These are phyloP conservation scores for Trissolcus japonicus DNA, from an alignment of 2,888 invertebrate species.

Conservation along the genomic window DNA sequence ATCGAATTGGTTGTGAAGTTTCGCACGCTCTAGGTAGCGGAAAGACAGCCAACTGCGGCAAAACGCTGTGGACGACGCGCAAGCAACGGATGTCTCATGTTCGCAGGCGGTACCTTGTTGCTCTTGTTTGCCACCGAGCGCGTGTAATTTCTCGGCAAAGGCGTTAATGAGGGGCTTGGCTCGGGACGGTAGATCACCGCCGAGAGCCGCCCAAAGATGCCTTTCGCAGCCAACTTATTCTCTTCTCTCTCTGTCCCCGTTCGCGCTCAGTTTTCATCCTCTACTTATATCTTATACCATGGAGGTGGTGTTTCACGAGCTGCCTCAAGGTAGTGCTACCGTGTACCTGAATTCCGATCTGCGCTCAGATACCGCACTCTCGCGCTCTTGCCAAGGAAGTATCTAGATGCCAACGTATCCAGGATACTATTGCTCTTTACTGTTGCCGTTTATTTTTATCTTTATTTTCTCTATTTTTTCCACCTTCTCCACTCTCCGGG, in stretches of 20 bases:
- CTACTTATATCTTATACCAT: slow-evolving; percentile 57
- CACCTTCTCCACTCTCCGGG: slow-evolving; percentile 7
- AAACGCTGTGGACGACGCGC: slow-evolving; percentile 36
- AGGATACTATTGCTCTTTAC: slow-evolving; percentile 65
- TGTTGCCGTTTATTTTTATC: slow-evolving; percentile 37
- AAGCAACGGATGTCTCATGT: slow-evolving; percentile 63
- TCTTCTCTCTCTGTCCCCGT: slow-evolving; percentile 45
- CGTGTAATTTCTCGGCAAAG: slow-evolving; percentile 76
- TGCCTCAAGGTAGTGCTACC: slow-evolving; percentile 73
- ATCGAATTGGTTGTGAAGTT: slow-evolving; percentile 65
- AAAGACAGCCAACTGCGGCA: slow-evolving; percentile 51
- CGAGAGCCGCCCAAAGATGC: slow-evolving; percentile 63
- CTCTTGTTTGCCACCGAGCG: slow-evolving; percentile 75
- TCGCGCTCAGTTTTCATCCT: slow-evolving; percentile 52
- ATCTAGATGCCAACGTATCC: slow-evolving; percentile 70
- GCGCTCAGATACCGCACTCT: slow-evolving; percentile 69
- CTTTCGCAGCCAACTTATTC: slow-evolving; percentile 57
- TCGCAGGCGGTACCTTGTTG: slow-evolving; percentile 71
- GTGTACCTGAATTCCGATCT: slow-evolving; percentile 75
- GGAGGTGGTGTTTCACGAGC: slow-evolving; percentile 68
- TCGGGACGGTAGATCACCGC: slow-evolving; percentile 74
- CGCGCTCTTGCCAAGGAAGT: slow-evolving; percentile 66
- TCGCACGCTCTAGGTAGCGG: slow-evolving; percentile 69
- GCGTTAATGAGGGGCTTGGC: slow-evolving; percentile 76
- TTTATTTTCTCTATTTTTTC: slow-evolving; percentile 15